Evolutionary conservation across 2,113 vertebrate genomes (phyloP).

Genomic region (Corynorhinus townsendii): DNA sequence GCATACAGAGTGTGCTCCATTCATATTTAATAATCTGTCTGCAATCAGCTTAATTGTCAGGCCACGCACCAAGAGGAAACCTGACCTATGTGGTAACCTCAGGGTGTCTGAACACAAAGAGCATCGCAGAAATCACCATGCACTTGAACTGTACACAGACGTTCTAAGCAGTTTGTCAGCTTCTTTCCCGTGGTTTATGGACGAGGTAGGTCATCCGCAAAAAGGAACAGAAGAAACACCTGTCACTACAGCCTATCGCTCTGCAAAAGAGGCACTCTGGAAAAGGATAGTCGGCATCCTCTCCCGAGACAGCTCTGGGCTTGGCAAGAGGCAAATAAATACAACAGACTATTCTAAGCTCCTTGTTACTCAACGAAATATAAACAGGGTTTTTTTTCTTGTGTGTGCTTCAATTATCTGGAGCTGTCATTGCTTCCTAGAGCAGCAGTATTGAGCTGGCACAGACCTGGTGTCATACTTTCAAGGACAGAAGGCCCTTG

Average conservation of each 20-base stretch:
- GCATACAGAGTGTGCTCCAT: background rate
- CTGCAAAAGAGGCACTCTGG: background rate
- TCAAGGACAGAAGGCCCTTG: background rate
- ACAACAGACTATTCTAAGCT: background rate
- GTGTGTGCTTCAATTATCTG: background rate
- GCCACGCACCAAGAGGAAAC: background rate
- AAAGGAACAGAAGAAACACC: background rate
- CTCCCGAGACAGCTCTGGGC: background rate
- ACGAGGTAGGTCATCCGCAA: constrained; percentile 59
- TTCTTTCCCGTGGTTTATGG: constrained; percentile 14
- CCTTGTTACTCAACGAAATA: background rate
- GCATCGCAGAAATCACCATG: background rate
- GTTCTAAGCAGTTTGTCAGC: background rate
- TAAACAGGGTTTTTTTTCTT: background rate
- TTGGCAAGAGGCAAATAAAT: background rate
- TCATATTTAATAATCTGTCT: constrained; percentile 16
- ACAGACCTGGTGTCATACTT: background rate
- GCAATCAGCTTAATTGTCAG: background rate
- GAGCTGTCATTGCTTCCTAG: background rate
- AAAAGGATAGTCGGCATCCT: background rate
- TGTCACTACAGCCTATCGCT: background rate
- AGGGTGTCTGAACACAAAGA: background rate
- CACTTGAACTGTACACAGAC: background rate
- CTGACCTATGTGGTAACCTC: background rate
- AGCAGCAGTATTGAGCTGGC: background rate